Conservation (phyloP, 2,888 invertebrate species). For the Ecliptopera silaceata region DNA sequence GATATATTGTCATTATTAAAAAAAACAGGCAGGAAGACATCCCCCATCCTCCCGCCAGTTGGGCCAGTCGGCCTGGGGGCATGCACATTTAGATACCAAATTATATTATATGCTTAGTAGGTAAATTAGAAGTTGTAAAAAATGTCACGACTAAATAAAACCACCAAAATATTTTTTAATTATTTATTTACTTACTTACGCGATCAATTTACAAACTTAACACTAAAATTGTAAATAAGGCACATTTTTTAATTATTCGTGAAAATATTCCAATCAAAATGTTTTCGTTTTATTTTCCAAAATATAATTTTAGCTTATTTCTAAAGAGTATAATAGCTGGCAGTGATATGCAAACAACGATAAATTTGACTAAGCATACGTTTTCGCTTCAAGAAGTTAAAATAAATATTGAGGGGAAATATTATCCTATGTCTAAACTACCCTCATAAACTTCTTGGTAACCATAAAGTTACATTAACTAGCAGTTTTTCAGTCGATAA, state of each 20-base stretch:
- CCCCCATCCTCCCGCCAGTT: no score
- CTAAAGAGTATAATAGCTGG: conserved; percentile 58
- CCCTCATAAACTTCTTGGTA: conserved; percentile 21
- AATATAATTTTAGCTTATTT: conserved; percentile 24
- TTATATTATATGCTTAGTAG: no score
- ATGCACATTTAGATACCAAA: no score
- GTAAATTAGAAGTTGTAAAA: no score
- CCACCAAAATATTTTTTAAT: conserved; percentile 1
- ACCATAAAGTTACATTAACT: conserved; percentile 25
- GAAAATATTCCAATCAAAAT: conserved; percentile 16
- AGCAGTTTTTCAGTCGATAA: conserved; percentile 34
- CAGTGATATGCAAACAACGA: conserved; percentile 48
- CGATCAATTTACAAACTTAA: conserved; percentile 39
- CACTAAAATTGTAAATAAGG: conserved; percentile 53
- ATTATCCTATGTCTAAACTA: background rate
- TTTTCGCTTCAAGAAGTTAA: conserved; percentile 23
- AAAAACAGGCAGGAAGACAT: no score
- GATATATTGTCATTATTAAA: no score
- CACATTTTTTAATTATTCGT: conserved; percentile 47
- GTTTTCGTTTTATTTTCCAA: conserved; percentile 1
- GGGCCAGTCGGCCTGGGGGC: no score
- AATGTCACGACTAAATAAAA: background rate
- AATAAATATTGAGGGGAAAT: conserved; percentile 13
- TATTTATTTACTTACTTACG: conserved; percentile 44
- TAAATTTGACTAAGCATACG: conserved; percentile 53